These are phyloP conservation scores for Oegoconia quadripuncta DNA, from an alignment of 2,888 invertebrate genomes.

Conservation along the genomic window DNA sequence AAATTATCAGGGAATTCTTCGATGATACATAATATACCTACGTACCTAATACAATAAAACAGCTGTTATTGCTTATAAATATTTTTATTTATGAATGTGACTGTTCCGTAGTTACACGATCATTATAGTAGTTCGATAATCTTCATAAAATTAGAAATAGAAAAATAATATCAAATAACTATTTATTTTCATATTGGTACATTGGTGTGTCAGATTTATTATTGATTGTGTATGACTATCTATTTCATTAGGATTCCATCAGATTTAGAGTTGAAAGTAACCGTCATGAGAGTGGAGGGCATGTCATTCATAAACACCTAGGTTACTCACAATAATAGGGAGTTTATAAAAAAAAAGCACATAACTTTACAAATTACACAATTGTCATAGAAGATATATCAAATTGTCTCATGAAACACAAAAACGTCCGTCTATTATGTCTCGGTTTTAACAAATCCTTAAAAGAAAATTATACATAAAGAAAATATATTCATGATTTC, in stretches of 20 bases:
- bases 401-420: slow-evolving; percentile 54
- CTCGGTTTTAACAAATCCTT: slow-evolving; percentile 56
- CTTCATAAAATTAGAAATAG: slow-evolving; percentile 77
- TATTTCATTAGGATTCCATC: slow-evolving; percentile 34
- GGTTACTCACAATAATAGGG: slow-evolving; percentile 33
- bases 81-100: slow-evolving; percentile 75
- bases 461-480: slow-evolving; percentile 50
- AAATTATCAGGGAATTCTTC: too few species aligned
- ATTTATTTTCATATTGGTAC: slow-evolving; percentile 70
- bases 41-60: slow-evolving; percentile 34
- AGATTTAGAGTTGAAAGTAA: slow-evolving; percentile 39
- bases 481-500: slow-evolving; percentile 55
- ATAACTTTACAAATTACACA: slow-evolving; percentile 34
- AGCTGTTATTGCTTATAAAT: slow-evolving; percentile 65
- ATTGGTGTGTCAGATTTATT: slow-evolving; percentile 55
- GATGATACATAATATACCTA: too few species aligned
- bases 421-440: slow-evolving; percentile 60
- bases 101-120: slow-evolving; percentile 70
- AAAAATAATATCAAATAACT: slow-evolving; percentile 79
- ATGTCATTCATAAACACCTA: slow-evolving; percentile 16
- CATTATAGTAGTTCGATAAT: slow-evolving; percentile 67
- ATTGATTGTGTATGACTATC: slow-evolving; percentile 25
- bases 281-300: slow-evolving; percentile 19
- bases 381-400: slow-evolving; percentile 37
- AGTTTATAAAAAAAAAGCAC: slow-evolving; percentile 48